Conservation (phyloP, 1,140 invertebrate species). For the Drosophila santomea region DNA sequence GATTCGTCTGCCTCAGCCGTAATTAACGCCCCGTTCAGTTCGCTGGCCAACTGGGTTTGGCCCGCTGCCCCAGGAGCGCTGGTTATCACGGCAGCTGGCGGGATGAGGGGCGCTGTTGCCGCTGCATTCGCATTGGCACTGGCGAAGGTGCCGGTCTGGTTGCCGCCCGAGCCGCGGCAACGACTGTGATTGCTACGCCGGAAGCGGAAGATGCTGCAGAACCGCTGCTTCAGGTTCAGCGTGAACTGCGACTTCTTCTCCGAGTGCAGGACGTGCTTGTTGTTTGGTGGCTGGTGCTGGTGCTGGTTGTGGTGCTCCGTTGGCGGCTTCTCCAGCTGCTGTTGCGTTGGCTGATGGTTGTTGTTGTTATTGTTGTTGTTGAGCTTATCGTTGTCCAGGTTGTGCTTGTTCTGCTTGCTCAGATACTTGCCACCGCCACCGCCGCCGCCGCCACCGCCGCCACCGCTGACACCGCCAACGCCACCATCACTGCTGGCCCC, state of each 20-base stretch:
- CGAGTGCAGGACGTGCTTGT: conserved; percentile 84
- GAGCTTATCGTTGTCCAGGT: conserved; percentile 83
- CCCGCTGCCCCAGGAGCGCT: conserved; percentile 19
- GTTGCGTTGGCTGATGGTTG: conserved; percentile 48
- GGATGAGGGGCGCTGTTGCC: conserved; percentile 17
- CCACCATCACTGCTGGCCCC: conserved; percentile 81
- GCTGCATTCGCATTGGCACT: conserved; percentile 16
- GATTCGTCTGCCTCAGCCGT: conserved; percentile 30
- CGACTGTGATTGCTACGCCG: conserved; percentile 85
- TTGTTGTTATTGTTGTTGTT: conserved; percentile 81
- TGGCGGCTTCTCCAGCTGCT: conserved; percentile 27
- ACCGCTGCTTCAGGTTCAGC: conserved; percentile 92
- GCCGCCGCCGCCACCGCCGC: conserved; percentile 67
- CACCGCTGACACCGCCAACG: conserved; percentile 50
- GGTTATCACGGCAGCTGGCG: conserved; percentile 18
- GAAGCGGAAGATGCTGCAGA: conserved; percentile 93
- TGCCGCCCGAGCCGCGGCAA: conserved; percentile 45
- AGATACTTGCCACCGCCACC: conserved; percentile 64
- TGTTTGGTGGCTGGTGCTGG: conserved; percentile 41
- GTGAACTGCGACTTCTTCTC: conserved; percentile 84
- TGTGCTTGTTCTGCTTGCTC: conserved; percentile 74
- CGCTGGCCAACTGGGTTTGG: conserved; percentile 17
- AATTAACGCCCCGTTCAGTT: conserved; percentile 20
- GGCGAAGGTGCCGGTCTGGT: conserved; percentile 10
- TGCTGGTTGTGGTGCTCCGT: conserved; percentile 34